A percentile compares a stretch with the other conserved stretches of the same genome.
phyloP scores from a whole-genome alignment of 2,113 vertebrate genomes.

The Oncorhynchus keta region DNA sequence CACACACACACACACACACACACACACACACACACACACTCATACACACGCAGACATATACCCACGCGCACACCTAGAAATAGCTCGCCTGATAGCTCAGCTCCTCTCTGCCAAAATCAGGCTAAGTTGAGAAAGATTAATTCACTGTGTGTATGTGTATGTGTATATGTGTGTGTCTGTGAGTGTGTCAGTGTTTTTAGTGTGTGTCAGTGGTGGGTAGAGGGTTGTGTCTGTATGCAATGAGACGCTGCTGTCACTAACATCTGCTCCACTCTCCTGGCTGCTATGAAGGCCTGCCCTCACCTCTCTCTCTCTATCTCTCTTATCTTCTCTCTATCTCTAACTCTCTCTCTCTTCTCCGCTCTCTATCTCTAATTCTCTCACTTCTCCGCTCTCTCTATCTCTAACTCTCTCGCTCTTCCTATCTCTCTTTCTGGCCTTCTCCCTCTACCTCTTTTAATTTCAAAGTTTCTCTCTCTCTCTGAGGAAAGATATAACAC shows the following conservation, averaged over 20 bases:
- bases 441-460: neutral
- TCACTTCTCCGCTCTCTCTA: accelerated
- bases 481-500: conserved; percentile 65
- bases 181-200: conserved; percentile 9
- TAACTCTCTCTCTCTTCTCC: conserved; percentile 13
- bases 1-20: conserved; percentile 2
- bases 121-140: conserved; percentile 67
- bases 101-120: conserved; percentile 68
- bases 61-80: conserved; percentile 36
- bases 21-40: neutral
- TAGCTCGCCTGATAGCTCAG: conserved; percentile 64
- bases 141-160: conserved; percentile 43
- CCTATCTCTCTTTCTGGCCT: too few relatives aligned
- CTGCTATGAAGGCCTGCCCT: neutral
- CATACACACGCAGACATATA: neutral
- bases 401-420: too few relatives aligned
- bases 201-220: conserved; percentile 26
- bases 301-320: conserved; percentile 17
- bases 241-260: conserved; percentile 46
- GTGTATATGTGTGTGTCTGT: neutral
- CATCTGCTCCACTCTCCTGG: conserved; percentile 25
- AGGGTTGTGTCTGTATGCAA: conserved; percentile 50
- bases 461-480: conserved; percentile 11
- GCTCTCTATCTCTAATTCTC: too few relatives aligned
- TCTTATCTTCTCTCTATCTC: neutral